Percentiles rank a stretch among this genome's conserved stretches.
Conservation (phyloP, 2,797 vertebrate genomes). For the Vireo griseus region DNA sequence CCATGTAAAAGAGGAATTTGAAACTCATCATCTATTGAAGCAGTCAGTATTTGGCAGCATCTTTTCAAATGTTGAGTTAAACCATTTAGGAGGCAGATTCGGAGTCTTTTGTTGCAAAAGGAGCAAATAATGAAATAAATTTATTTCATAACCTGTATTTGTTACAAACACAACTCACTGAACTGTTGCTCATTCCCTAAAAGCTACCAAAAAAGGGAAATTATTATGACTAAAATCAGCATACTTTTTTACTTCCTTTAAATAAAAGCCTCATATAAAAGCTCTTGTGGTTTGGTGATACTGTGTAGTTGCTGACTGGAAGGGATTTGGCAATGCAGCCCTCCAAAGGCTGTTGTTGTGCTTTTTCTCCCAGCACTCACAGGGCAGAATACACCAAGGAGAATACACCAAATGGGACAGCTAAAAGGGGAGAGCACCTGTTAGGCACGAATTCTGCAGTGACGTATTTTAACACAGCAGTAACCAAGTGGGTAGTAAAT, state of each 20-base stretch:
- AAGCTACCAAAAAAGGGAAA: constrained; percentile 53
- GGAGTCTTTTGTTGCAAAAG: constrained; percentile 46
- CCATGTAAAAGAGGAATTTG: constrained; percentile 53
- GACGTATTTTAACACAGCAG: background rate
- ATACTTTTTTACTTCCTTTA: constrained; percentile 22
- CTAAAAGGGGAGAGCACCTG: background rate
- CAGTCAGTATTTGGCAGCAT: constrained; percentile 44
- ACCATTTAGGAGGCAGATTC: constrained; percentile 55
- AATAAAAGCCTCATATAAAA: constrained; percentile 22
- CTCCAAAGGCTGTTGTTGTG: background rate
- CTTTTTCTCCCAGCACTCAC: background rate
- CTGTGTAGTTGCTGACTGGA: background rate
- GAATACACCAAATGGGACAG: background rate
- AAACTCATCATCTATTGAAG: constrained; percentile 52
- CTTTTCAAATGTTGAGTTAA: constrained; percentile 52
- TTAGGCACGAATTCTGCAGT: background rate
- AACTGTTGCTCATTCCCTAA: constrained; percentile 54
- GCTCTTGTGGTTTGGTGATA: constrained; percentile 1
- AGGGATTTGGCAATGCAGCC: background rate
- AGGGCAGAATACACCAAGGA: background rate
- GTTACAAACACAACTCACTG: constrained; percentile 37
- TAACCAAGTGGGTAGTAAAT: background rate
- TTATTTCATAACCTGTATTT: constrained; percentile 65
- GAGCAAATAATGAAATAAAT: constrained; percentile 61
- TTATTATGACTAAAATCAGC: constrained; percentile 8